Evolutionary conservation across 2,888 invertebrate species (phyloP), one percentile per base, ranked within the genome.

Genomic region (Slavum lentiscoides): DNA sequence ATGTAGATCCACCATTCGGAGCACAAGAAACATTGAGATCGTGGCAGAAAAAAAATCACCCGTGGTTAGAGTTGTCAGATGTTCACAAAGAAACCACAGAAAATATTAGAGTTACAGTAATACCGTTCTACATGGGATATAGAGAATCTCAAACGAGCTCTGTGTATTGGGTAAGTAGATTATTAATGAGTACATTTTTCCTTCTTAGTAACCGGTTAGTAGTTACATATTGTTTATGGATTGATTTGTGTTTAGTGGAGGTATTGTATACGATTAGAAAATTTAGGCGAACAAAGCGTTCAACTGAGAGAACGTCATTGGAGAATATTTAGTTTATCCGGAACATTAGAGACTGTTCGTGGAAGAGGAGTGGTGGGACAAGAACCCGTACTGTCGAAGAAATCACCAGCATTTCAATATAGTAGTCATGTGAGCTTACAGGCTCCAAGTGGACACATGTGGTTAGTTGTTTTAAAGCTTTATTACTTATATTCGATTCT

Each of bases 51-150:
- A 96, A 97, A 86, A 97, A 98, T 88, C 96, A 97, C 86, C 96
- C 97, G 0, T 98, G 97, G 97, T 87, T 98, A 62, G 97, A 98
- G 86, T 88, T 98, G 82, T 96, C 97, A 55, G 97, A 97, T 87
- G 98, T 98, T 13, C 97, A 98, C 86, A 94, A 95, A 85, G 97
- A 98, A 88, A 97, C 97, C 0, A 98, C 98, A 0, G 97, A 99
- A 87, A 93, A 94, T 86, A 92, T 98, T 83, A 90, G 98, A 72
- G 95, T 99, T 59, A 99, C 98, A 17, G 98, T 98, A 80, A 98
- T 97, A 87, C 99, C 99, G 0, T 98, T 98, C 88, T 98, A 97
- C 86, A 96, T 98, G 95, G 97, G 97, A 58, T 95, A 94, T 85
- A 90, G 96, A 82, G 95, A 95, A 86, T 93, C 94, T 67, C 96